These are phyloP conservation scores for Pomatostomus ruficeps DNA, from an alignment of 2,113 vertebrate species.

Conservation along the genomic window DNA sequence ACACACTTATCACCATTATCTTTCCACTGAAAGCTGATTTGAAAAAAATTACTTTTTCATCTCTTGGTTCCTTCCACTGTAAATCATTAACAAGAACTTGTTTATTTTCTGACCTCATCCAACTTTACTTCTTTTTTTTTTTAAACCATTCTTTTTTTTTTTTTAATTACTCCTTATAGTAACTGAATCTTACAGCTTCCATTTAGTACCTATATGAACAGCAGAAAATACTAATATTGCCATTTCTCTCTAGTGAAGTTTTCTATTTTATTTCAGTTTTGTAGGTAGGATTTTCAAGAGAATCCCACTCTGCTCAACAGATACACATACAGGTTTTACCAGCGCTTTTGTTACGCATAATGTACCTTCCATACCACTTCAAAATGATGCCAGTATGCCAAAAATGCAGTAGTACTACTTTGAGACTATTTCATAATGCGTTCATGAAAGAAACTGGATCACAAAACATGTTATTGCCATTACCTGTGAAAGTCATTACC, in stretches of 20 bases:
- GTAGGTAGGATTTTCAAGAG: neutral
- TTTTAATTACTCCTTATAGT: neutral
- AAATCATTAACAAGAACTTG: neutral
- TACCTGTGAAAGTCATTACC: conserved; percentile 15
- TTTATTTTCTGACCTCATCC: neutral
- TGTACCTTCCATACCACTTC: neutral
- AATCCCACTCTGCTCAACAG: neutral
- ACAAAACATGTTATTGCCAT: neutral
- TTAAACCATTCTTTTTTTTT: neutral
- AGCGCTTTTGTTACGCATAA: neutral
- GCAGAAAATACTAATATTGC: neutral
- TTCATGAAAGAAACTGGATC: neutral
- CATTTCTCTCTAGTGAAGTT: neutral
- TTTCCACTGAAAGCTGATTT: neutral
- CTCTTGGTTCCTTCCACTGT: neutral
- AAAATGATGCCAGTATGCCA: neutral
- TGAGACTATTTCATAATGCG: neutral
- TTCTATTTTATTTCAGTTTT: neutral
- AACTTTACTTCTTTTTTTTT: neutral
- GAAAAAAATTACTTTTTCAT: neutral
- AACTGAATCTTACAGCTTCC: neutral
- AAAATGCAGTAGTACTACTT: neutral
- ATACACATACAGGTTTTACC: neutral
- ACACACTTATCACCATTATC: neutral
- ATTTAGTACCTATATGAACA: neutral